phyloP scores from a whole-genome alignment of 1,140 invertebrate species.

The Drosophila seguyi region DNA sequence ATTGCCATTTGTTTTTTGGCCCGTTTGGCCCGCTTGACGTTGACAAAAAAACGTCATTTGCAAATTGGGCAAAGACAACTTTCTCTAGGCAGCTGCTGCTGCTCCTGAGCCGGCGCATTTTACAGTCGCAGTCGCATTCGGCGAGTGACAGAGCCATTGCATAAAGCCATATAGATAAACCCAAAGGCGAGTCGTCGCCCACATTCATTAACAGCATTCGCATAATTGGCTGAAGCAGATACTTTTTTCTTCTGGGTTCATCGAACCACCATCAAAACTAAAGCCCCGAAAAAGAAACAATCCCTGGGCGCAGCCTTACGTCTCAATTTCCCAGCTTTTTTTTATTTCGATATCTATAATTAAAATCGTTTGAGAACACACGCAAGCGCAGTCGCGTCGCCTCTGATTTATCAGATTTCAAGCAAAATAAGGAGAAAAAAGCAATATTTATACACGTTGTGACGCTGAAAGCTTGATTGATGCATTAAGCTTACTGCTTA shows the following conservation, averaged over 20 bases:
- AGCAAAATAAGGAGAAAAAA: slow-evolving; percentile 29
- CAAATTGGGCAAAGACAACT: slow-evolving; percentile 84
- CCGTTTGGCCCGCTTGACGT: slow-evolving; percentile 67
- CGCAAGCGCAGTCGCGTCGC: slow-evolving; percentile 47
- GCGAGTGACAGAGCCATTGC: slow-evolving; percentile 59
- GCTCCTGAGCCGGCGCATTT: slow-evolving; percentile 19
- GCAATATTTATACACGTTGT: slow-evolving; percentile 43
- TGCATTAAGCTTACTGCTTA: slow-evolving; percentile 67
- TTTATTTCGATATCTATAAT: slow-evolving; percentile 79
- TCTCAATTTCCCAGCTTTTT: slow-evolving; percentile 74
- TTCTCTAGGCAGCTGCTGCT: slow-evolving; percentile 79
- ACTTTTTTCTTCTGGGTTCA: slow-evolving; percentile 56
- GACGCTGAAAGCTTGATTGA: slow-evolving; percentile 79
- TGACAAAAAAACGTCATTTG: slow-evolving; percentile 84
- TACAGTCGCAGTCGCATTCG: slow-evolving; percentile 56
- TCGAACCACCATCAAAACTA: slow-evolving; percentile 34
- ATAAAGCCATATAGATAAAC: slow-evolving; percentile 80
- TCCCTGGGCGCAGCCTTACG: slow-evolving; percentile 62
- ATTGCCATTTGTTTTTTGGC: slow-evolving; percentile 73
- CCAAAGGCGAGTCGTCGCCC: slow-evolving; percentile 68
- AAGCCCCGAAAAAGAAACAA: slow-evolving; percentile 36
- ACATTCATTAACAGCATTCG: slow-evolving; percentile 81
- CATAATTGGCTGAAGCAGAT: slow-evolving; percentile 72
- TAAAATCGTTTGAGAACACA: slow-evolving; percentile 79
- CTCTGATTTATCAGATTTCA: slow-evolving; percentile 61